phyloP scores from a whole-genome alignment of 1,140 invertebrate species.

The Apis laboriosa region DNA sequence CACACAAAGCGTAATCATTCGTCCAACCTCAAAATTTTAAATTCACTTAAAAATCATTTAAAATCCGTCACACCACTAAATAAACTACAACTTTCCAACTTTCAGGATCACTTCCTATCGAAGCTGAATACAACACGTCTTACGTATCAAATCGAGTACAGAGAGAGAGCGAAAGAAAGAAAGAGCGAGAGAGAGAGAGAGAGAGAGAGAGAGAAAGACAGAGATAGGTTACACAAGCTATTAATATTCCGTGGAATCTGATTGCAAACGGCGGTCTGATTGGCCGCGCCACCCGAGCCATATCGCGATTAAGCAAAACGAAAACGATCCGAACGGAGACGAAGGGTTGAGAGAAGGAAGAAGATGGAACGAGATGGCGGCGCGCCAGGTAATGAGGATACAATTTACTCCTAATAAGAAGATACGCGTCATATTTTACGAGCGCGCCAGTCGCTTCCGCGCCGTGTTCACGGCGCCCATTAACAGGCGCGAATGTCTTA shows the following conservation, averaged over 20 bases:
- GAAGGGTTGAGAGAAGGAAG: neutral
- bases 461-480: conserved; percentile 55
- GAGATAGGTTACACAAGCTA: neutral
- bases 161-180: too few species aligned
- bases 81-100: too few species aligned
- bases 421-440: conserved; percentile 77
- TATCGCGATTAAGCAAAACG: conserved; percentile 40
- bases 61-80: too few species aligned
- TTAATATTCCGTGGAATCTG: conserved; percentile 37
- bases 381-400: conserved; percentile 72
- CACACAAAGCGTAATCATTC: too few species aligned
- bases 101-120: neutral
- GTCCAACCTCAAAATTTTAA: too few species aligned
- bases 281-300: conserved; percentile 19
- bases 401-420: conserved; percentile 78
- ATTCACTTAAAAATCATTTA: too few species aligned
- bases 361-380: neutral
- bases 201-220: neutral
- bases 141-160: too few species aligned
- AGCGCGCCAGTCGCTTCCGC: conserved; percentile 64
- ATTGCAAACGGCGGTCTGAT: conserved; percentile 44
- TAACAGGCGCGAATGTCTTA: conserved; percentile 68
- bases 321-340: neutral
- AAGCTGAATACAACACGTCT: too few species aligned
- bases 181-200: neutral